Evolutionary conservation across 2,888 invertebrate species (phyloP).

Genomic region (Pollenia amentaria): DNA sequence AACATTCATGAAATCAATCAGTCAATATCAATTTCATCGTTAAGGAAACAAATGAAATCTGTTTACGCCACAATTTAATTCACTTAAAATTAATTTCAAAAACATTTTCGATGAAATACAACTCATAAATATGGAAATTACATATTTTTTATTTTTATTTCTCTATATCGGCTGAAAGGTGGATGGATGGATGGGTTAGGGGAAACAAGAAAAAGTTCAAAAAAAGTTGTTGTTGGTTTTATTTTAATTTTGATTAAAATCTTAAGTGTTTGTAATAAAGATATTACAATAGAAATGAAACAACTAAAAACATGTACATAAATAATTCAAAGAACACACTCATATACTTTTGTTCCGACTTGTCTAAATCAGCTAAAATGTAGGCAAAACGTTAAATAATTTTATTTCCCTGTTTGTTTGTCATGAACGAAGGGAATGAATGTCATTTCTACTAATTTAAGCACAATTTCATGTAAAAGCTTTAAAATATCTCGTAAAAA

Average conservation of each 20-base stretch:
- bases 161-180: conserved; percentile 17
- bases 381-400: conserved; percentile 55
- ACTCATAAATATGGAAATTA: conserved; percentile 73
- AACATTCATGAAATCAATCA: conserved; percentile 49
- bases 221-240: conserved; percentile 11
- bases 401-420: conserved; percentile 25
- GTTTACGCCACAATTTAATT: conserved; percentile 46
- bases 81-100: conserved; percentile 56
- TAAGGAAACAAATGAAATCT: not conserved
- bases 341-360: not conserved
- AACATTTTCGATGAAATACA: conserved; percentile 49
- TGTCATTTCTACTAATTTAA: conserved; percentile 50
- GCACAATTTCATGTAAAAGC: not conserved
- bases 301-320: conserved; percentile 30
- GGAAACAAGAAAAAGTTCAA: not conserved
- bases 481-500: not conserved
- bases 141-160: conserved; percentile 19
- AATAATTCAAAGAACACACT: conserved; percentile 35
- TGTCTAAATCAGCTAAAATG: conserved; percentile 42
- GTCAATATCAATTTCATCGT: conserved; percentile 24
- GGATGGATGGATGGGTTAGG: not conserved
- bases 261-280: conserved; percentile 69
- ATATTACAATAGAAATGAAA: conserved; percentile 46
- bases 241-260: conserved; percentile 64
- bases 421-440: conserved; percentile 5